These are phyloP conservation scores for Drosophila grimshawi DNA, from an alignment of 1,140 invertebrate genomes.

Conservation along the genomic window DNA sequence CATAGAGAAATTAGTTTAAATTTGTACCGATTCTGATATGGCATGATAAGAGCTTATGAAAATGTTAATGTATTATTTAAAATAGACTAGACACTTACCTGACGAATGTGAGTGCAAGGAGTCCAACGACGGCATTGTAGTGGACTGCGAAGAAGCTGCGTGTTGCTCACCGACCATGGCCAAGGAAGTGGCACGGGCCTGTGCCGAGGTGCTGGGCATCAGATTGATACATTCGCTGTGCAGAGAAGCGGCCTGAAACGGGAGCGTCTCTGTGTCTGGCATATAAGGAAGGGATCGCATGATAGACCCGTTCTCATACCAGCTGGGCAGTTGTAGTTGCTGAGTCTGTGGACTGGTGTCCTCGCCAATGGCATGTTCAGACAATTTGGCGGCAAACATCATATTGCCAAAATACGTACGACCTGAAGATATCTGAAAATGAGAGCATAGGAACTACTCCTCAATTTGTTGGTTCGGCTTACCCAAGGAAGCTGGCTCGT, in stretches of 20 bases:
- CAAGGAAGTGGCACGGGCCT: constrained; percentile 17
- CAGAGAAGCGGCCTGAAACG: neutral
- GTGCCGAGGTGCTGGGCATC: constrained; percentile 29
- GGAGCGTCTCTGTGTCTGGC: neutral
- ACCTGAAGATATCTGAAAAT: neutral
- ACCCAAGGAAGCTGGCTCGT: neutral
- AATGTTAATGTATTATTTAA: too few species aligned
- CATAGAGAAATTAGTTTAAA: too few species aligned
- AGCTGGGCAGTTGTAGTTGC: neutral
- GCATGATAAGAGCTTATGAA: too few species aligned
- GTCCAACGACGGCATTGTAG: neutral
- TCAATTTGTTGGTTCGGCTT: too few species aligned
- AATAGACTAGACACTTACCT: too few species aligned
- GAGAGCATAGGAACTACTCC: too few species aligned
- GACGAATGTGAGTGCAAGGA: neutral
- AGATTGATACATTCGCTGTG: neutral
- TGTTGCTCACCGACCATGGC: neutral
- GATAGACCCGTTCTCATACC: neutral
- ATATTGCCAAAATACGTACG: neutral
- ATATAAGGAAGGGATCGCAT: neutral
- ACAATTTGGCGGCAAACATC: neutral
- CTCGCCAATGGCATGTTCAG: neutral
- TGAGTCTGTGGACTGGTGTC: neutral
- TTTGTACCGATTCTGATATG: too few species aligned
- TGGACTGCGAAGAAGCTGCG: neutral